Evolutionary conservation across 2,113 vertebrate genomes (phyloP).

Genomic region (Calonectris borealis): DNA sequence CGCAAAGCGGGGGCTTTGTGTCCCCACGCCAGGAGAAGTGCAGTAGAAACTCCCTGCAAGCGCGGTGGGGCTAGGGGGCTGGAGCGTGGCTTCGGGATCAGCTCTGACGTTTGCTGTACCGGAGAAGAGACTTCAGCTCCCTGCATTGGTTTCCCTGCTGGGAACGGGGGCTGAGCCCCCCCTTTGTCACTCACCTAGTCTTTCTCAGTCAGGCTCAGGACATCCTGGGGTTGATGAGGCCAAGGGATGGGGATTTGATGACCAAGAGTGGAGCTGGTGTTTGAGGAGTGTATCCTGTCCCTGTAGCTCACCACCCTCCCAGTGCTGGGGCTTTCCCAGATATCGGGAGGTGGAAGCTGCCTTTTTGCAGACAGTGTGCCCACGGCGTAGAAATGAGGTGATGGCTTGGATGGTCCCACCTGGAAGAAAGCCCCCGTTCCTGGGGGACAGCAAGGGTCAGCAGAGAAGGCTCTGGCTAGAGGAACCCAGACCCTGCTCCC

Average conservation of each 20-base stretch:
- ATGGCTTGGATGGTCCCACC: not conserved
- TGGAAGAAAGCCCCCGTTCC: not conserved
- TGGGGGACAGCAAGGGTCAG: not conserved
- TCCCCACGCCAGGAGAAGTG: not conserved
- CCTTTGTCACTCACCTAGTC: not conserved
- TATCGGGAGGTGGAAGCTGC: not conserved
- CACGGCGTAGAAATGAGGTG: not conserved
- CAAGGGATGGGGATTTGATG: not conserved
- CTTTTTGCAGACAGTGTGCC: not conserved
- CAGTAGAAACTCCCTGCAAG: accelerated
- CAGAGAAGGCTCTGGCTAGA: not conserved
- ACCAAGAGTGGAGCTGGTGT: accelerated
- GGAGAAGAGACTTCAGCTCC: not conserved
- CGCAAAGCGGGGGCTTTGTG: not conserved
- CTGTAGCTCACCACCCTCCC: not conserved
- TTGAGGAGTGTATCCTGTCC: not conserved
- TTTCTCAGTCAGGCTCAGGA: not conserved
- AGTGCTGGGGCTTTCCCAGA: not conserved
- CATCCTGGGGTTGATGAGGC: not conserved
- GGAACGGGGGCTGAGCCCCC: not conserved
- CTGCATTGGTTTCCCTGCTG: not conserved
- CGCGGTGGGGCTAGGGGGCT: not conserved
- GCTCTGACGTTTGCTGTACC: not conserved
- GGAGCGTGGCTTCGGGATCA: not conserved
- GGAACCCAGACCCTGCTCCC: not conserved